These are phyloP conservation scores for Trichomycterus rosablanca DNA, from an alignment of 2,113 vertebrate genomes.

Conservation along the genomic window DNA sequence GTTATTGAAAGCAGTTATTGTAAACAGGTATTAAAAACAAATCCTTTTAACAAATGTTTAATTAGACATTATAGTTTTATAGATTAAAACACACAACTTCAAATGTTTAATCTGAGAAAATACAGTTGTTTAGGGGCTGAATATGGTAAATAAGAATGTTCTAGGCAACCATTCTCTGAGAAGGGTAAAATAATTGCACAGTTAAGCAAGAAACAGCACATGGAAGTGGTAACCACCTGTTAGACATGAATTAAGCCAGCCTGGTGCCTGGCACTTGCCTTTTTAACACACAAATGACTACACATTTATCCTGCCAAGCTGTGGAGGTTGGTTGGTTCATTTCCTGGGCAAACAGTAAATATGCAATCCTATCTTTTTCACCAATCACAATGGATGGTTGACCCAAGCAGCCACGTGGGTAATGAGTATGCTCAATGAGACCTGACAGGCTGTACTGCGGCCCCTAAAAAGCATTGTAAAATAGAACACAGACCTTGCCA, in stretches of 20 bases:
- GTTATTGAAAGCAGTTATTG: too few relatives aligned
- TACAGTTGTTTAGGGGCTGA: too few relatives aligned
- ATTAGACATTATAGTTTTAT: too few relatives aligned
- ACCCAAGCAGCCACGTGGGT: conserved; percentile 7
- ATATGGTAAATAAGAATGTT: conserved; percentile 2
- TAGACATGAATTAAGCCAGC: conserved; percentile 38
- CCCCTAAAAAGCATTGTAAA: conserved; percentile 31
- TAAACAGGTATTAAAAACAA: too few relatives aligned
- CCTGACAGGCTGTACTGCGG: conserved; percentile 39
- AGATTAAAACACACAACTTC: too few relatives aligned
- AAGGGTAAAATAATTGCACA: not conserved
- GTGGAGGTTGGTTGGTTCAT: conserved; percentile 48
- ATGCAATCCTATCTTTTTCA: conserved; percentile 43
- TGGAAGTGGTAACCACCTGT: conserved; percentile 52
- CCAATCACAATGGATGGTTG: conserved; percentile 42
- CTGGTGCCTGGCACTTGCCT: conserved; percentile 24
- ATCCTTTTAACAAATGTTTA: too few relatives aligned
- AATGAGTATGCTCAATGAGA: conserved; percentile 39
- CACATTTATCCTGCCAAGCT: conserved; percentile 23
- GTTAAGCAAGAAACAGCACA: conserved; percentile 32
- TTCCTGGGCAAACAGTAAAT: conserved; percentile 45
- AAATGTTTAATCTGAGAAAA: too few relatives aligned
- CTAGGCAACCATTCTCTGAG: not conserved
- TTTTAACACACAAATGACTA: conserved; percentile 10
- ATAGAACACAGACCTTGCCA: conserved; percentile 20